Percentiles rank a stretch among this genome's conserved stretches.
These are phyloP conservation scores for Chunga burmeisteri DNA, from an alignment of 2,113 vertebrate genomes.

Conservation along the genomic window DNA sequence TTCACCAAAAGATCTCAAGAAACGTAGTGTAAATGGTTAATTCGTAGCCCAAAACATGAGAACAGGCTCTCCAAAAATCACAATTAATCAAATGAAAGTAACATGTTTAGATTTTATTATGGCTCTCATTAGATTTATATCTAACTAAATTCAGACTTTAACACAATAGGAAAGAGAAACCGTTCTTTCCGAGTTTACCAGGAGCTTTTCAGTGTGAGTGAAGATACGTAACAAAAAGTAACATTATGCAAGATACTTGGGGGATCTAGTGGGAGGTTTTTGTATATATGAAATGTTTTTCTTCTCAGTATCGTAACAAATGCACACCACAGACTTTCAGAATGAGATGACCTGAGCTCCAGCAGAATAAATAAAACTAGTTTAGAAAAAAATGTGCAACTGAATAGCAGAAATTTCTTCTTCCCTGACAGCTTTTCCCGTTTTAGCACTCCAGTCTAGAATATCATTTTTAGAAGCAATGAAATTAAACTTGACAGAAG, in stretches of 20 bases:
- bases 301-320: neutral
- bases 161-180: neutral
- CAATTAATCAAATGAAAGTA: neutral
- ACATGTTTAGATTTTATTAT: neutral
- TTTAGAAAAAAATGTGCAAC: neutral
- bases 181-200: neutral
- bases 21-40: neutral
- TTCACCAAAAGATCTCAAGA: neutral
- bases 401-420: constrained; percentile 16
- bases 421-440: neutral
- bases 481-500: constrained; percentile 20
- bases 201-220: neutral
- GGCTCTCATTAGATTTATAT: neutral
- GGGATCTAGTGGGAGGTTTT: neutral
- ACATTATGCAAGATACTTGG: neutral
- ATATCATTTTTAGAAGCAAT: neutral
- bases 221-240: neutral
- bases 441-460: neutral
- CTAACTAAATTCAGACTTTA: neutral
- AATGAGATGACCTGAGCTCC: neutral
- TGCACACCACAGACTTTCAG: neutral
- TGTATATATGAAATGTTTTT: neutral
- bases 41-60: neutral
- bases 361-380: neutral
- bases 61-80: neutral